These are phyloP conservation scores for Mythimna ferrago DNA, from an alignment of 2,888 invertebrate genomes.

Conservation along the genomic window DNA sequence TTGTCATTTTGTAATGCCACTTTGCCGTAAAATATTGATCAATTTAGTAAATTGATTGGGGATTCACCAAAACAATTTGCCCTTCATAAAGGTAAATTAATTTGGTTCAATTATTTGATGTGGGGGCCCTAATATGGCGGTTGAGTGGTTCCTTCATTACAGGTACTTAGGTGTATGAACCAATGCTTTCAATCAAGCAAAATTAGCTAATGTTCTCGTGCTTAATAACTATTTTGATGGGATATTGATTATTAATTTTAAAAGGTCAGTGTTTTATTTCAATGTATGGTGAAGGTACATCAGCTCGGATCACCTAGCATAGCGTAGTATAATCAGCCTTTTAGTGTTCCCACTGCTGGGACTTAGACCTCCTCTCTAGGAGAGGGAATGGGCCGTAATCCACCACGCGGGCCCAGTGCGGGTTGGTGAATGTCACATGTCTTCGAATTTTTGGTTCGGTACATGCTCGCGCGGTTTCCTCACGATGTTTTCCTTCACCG, in stretches of 20 bases:
- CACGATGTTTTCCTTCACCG: too few species aligned
- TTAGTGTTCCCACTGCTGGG: too few species aligned
- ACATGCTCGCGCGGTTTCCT: too few species aligned
- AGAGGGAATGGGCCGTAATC: too few species aligned
- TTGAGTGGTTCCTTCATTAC: slow-evolving; percentile 67
- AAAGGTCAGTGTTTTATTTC: slow-evolving; percentile 1
- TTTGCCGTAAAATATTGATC: slow-evolving; percentile 72
- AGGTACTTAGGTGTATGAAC: slow-evolving; percentile 69
- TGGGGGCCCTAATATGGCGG: slow-evolving; percentile 69
- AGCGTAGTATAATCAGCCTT: too few species aligned
- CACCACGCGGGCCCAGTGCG: too few species aligned
- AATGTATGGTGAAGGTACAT: too few species aligned
- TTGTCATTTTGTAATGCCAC: slow-evolving; percentile 38
- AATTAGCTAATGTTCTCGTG: slow-evolving; percentile 71
- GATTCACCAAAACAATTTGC: slow-evolving; percentile 86
- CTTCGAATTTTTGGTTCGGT: too few species aligned
- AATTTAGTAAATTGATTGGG: slow-evolving; percentile 88
- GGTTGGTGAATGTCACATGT: too few species aligned
- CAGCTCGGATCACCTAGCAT: too few species aligned
- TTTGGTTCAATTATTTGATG: slow-evolving; percentile 78
- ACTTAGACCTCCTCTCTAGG: too few species aligned
- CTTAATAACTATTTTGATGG: slow-evolving; percentile 24
- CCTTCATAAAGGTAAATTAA: slow-evolving; percentile 86
- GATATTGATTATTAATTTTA: not conserved
- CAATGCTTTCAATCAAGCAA: slow-evolving; percentile 66